phyloP scores from a whole-genome alignment of 2,888 invertebrate genomes.

The Zelleria hepariella region DNA sequence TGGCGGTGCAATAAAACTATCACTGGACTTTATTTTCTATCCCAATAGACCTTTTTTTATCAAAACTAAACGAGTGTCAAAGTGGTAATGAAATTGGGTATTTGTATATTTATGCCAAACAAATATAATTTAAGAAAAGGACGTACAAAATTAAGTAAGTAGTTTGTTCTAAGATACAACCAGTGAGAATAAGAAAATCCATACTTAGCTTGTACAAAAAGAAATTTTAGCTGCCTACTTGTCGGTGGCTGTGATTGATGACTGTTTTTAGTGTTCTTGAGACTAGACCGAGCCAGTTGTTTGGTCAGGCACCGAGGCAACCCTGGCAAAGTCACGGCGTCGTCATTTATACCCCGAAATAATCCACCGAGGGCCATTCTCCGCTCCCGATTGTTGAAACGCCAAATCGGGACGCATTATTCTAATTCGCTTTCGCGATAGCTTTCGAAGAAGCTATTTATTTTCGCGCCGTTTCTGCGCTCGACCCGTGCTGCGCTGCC shows the following conservation, averaged over 20 bases:
- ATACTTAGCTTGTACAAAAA: not conserved
- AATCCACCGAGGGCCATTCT: conserved; percentile 65
- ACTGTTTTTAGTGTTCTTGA: not conserved
- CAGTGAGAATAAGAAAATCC: not conserved
- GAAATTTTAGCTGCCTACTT: not conserved
- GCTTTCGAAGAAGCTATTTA: conserved; percentile 69
- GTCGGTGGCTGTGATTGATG: conserved; percentile 14
- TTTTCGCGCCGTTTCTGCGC: conserved; percentile 45
- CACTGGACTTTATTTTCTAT: not conserved
- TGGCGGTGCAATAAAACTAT: not conserved
- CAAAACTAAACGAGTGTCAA: too few species aligned
- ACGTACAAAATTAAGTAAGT: too few species aligned
- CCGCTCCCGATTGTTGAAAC: conserved; percentile 64
- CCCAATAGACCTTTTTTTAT: not conserved
- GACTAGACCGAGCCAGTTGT: not conserved
- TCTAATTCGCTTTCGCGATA: conserved; percentile 67
- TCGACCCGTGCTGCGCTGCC: conserved; percentile 30
- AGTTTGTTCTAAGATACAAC: too few species aligned
- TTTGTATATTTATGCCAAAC: too few species aligned
- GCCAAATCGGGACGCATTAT: conserved; percentile 69
- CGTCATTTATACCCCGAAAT: conserved; percentile 63
- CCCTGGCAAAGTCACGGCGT: conserved; percentile 45
- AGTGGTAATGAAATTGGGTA: too few species aligned
- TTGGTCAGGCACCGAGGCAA: conserved; percentile 9
- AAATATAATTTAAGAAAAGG: too few species aligned